Base-by-base conservation (phyloP, 2,797 vertebrate genomes). In the Decapterus maruadsi region DNA sequence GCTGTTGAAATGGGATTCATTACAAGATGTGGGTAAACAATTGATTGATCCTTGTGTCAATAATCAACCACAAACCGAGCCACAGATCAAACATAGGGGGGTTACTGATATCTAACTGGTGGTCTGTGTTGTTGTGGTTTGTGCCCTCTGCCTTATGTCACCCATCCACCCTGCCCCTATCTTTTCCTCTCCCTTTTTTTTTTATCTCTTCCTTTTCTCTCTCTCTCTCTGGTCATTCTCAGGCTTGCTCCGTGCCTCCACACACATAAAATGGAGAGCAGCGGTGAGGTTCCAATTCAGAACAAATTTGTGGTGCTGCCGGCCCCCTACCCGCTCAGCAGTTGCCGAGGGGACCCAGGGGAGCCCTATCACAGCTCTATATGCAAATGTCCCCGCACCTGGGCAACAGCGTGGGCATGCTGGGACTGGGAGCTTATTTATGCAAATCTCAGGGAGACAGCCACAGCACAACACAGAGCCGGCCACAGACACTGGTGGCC, bases 301-400 rank as follows among this genome's bases (percentile, higher is more conserved):
- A 98, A 98, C 96, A 98, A 96, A 98, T 98, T 98, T 97, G 96
- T 96, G 94, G 94, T 86, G 94, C 93, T 86, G 95, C 92, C 95
- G 96, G 96, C 96, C 96, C 96, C 96, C 94, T 95, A 95, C 96
- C 97, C 96, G 94, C 96, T 97, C 96, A 96, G 97, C 96, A 97
- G 96, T 96, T 96, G 94, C 96, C 95, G 96, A 97, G 96, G 96
- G 96, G 97, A 97, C 97, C 97, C 97, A 95, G 95, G 97, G 97
- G 98, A 98, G 96, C 96, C 97, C 96, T 94, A 96, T 97, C 96
- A 94, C 96, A 97, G 97, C 97, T 99, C 97, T 99, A 98, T 98
- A 99, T 99, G 98, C 98, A 99, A 99, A 99, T 99, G 95, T 94
- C 92, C 95, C 96, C 96, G 97, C 97, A 99, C 97, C 98, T 99